Conservation (phyloP, 2,797 vertebrate species). For the Phoeniculus purpureus region DNA sequence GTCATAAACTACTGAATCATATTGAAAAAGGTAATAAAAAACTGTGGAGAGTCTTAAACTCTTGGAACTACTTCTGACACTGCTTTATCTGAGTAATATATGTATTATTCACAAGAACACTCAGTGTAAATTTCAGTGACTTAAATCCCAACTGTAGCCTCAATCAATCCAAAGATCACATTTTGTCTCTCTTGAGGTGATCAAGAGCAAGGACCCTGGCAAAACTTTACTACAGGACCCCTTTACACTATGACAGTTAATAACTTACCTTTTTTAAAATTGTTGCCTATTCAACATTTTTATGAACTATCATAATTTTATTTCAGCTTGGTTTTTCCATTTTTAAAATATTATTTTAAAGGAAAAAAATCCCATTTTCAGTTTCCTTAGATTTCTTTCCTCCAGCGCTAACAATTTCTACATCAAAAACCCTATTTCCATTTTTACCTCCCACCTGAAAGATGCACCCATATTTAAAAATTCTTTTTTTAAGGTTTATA, state of each 20-base stretch:
- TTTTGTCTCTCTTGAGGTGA: neutral
- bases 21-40: neutral
- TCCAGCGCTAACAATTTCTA: neutral
- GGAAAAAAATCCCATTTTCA: neutral
- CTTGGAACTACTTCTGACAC: neutral
- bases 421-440: neutral
- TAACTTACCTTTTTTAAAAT: too few species aligned
- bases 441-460: neutral
- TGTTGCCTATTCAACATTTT: neutral
- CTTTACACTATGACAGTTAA: neutral
- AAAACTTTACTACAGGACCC: neutral
- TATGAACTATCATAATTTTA: neutral
- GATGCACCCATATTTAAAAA: neutral
- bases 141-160: neutral
- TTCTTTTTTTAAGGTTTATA: neutral
- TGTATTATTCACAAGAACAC: neutral
- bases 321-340: neutral
- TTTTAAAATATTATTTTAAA: neutral
- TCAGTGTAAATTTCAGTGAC: neutral
- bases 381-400: neutral
- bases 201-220: neutral
- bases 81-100: neutral
- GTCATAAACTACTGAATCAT: slow-evolving; percentile 11
- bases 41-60: neutral
- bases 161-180: neutral